phyloP scores from a whole-genome alignment of 2,113 vertebrate genomes.

The Ursus arctos region DNA sequence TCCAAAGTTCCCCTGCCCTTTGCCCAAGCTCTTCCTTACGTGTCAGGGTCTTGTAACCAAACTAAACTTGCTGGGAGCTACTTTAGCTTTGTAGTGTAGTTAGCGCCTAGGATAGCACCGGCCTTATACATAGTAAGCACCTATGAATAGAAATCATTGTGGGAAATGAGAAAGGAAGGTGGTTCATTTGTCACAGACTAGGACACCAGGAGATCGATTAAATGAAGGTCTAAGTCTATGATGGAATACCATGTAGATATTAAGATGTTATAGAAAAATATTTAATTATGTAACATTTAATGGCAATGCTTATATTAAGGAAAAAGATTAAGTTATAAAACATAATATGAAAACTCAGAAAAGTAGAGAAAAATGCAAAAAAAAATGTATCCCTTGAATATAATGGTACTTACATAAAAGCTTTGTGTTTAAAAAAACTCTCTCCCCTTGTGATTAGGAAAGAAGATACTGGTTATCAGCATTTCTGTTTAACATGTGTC shows the following conservation, averaged over 20 bases:
- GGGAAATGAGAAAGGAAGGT: neutral
- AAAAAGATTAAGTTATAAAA: neutral
- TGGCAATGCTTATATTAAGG: neutral
- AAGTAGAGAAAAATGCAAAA: neutral
- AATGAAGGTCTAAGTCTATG: neutral
- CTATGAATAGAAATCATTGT: neutral
- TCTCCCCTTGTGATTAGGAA: neutral
- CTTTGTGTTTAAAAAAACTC: neutral
- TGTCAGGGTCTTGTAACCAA: neutral
- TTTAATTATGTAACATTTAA: neutral
- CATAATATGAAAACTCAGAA: neutral
- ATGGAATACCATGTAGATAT: neutral
- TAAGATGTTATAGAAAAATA: neutral
- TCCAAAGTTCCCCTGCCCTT: neutral
- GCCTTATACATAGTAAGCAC: neutral
- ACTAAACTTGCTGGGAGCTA: neutral
- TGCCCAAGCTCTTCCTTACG: neutral
- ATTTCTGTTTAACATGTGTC: neutral
- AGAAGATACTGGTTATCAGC: neutral
- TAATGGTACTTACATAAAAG: neutral
- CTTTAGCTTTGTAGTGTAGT: neutral
- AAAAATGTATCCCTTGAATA: neutral
- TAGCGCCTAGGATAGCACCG: neutral
- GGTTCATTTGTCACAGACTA: neutral
- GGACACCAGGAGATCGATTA: neutral